Evolutionary conservation across 2,113 vertebrate genomes (phyloP).

Genomic region (Leucoraja erinaceus): DNA sequence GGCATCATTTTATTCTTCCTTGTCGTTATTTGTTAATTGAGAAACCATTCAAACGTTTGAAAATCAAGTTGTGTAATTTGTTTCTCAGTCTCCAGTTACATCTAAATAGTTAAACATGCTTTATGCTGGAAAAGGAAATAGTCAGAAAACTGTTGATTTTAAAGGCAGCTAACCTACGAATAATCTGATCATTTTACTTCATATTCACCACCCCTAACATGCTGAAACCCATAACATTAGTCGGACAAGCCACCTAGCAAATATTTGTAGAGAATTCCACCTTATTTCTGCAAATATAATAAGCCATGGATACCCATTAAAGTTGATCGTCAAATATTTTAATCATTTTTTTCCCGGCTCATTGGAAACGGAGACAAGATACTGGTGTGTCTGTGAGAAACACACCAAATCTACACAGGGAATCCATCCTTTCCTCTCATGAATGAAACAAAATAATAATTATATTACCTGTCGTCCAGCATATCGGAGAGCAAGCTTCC

Average conservation of each 20-base stretch:
- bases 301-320: neutral
- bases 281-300: neutral
- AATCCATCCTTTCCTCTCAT: neutral
- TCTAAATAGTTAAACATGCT: neutral
- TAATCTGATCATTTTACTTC: neutral
- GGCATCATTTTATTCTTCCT: neutral
- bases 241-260: neutral
- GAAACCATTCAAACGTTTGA: neutral
- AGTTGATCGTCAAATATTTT: neutral
- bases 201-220: neutral
- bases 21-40: neutral
- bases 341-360: neutral
- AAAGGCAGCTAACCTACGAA: neutral
- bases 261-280: no score
- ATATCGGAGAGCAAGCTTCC: slow-evolving; percentile 87
- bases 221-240: neutral
- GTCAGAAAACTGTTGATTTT: neutral
- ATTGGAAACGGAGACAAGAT: neutral
- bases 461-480: slow-evolving; percentile 78
- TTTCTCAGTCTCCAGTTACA: no score
- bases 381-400: neutral
- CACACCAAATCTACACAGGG: neutral
- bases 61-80: no score
- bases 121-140: no score
- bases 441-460: neutral